phyloP scores from a whole-genome alignment of 1,140 invertebrate genomes.

The Drosophila sechellia region DNA sequence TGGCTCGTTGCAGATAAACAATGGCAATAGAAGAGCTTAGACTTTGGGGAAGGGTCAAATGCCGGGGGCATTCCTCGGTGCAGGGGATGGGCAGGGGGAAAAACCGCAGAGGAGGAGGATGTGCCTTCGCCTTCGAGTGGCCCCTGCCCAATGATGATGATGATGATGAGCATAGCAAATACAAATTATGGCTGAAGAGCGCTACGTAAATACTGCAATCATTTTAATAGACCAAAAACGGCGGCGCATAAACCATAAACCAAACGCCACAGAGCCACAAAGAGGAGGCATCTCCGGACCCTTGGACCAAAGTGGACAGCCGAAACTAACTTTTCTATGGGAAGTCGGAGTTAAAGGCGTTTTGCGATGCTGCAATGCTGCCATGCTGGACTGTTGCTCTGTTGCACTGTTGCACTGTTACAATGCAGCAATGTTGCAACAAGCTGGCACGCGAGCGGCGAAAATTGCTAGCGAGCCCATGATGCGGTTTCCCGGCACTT shows the following conservation, averaged over 20 bases:
- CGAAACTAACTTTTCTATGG: conserved; percentile 56
- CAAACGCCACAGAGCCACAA: conserved; percentile 60
- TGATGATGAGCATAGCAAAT: conserved; percentile 77
- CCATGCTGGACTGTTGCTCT: too few relatives aligned
- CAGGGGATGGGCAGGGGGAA: conserved; percentile 19
- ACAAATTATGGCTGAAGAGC: conserved; percentile 81
- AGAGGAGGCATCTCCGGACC: conserved; percentile 5
- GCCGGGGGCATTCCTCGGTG: conserved; percentile 38
- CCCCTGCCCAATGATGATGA: conserved; percentile 45
- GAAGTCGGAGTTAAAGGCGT: conserved; percentile 64
- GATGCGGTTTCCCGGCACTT: conserved; percentile 71
- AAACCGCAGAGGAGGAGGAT: conserved; percentile 21
- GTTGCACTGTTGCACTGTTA: conserved; percentile 5
- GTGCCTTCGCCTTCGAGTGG: conserved; percentile 10
- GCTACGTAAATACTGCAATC: conserved; percentile 83
- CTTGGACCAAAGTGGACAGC: conserved; percentile 28
- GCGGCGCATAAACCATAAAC: conserved; percentile 82
- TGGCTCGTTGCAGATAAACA: conserved; percentile 71
- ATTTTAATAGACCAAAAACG: conserved; percentile 83
- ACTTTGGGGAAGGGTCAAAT: conserved; percentile 61
- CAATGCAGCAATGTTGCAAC: conserved; percentile 36
- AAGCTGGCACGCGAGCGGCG: conserved; percentile 70
- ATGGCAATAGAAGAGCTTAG: conserved; percentile 81
- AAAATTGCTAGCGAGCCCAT: conserved; percentile 61
- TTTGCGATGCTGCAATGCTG: conserved; percentile 13